These are phyloP conservation scores for Villa cingulata DNA, from an alignment of 2,888 invertebrate genomes.

Conservation along the genomic window DNA sequence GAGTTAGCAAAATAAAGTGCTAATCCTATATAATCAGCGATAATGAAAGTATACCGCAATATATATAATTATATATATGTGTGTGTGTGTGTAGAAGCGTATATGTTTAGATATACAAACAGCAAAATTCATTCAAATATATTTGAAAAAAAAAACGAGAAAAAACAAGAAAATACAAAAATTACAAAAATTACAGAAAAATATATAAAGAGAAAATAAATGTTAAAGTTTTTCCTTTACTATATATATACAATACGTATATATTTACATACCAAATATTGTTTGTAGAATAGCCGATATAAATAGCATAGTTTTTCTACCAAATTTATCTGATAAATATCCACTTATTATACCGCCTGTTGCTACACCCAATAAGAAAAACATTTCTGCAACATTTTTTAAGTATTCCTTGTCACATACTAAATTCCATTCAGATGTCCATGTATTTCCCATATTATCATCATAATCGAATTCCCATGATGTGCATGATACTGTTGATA, in stretches of 20 bases:
- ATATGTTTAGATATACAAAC: too few relatives aligned
- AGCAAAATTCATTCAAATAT: too few relatives aligned
- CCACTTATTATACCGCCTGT: conserved; percentile 67
- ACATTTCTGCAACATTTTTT: conserved; percentile 60
- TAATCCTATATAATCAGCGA: conserved; percentile 30
- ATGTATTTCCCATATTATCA: conserved; percentile 45
- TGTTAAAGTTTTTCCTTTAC: too few relatives aligned
- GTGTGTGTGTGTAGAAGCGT: too few relatives aligned
- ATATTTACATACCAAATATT: conserved; percentile 40
- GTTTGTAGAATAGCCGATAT: conserved; percentile 55
- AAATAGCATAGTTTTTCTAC: conserved; percentile 62
- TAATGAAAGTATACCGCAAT: too few relatives aligned
- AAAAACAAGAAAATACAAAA: not conserved
- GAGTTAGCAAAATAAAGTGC: conserved; percentile 56
- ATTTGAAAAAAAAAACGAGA: too few relatives aligned
- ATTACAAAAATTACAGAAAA: not conserved
- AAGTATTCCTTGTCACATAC: conserved; percentile 59
- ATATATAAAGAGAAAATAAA: not conserved
- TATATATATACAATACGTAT: too few relatives aligned
- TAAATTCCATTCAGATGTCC: conserved; percentile 62
- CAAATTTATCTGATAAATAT: conserved; percentile 66
- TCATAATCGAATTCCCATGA: conserved; percentile 47
- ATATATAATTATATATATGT: too few relatives aligned
- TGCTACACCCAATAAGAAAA: conserved; percentile 63
- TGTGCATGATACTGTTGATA: conserved; percentile 39